These are phyloP conservation scores for Ptychoptera albimana DNA, from an alignment of 2,888 invertebrate genomes.

Conservation along the genomic window DNA sequence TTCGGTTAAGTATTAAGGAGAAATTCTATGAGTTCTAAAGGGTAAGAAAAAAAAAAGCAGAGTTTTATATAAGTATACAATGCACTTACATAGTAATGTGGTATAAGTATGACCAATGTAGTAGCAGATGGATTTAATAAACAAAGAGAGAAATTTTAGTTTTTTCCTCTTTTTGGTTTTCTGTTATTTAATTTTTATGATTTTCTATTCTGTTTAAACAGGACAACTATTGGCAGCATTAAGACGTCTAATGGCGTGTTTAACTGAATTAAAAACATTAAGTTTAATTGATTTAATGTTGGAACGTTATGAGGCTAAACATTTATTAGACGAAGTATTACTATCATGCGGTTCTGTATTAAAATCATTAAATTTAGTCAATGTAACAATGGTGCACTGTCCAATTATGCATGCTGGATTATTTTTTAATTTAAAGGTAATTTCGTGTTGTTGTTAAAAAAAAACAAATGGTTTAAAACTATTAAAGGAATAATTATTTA, in stretches of 20 bases:
- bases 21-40: too few relatives aligned
- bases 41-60: too few relatives aligned
- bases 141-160: too few relatives aligned
- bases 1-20: too few relatives aligned
- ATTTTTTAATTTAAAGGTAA: slow-evolving; percentile 52
- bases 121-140: too few relatives aligned
- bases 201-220: slow-evolving; percentile 6
- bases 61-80: too few relatives aligned
- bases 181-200: too few relatives aligned
- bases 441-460: neutral
- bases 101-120: too few relatives aligned
- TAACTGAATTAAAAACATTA: slow-evolving; percentile 43
- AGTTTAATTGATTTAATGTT: slow-evolving; percentile 60
- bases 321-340: slow-evolving; percentile 56
- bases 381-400: slow-evolving; percentile 52
- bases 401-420: slow-evolving; percentile 58
- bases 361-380: slow-evolving; percentile 47
- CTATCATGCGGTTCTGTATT: slow-evolving; percentile 45
- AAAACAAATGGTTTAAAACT: too few relatives aligned
- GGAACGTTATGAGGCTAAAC: slow-evolving; percentile 50
- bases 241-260: slow-evolving; percentile 48
- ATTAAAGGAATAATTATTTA: too few relatives aligned
- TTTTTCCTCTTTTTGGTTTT: too few relatives aligned
- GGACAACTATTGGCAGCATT: slow-evolving; percentile 47
- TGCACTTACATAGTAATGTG: too few relatives aligned